Conservation (phyloP, 2,113 vertebrate genomes). For the Marmota monax region DNA sequence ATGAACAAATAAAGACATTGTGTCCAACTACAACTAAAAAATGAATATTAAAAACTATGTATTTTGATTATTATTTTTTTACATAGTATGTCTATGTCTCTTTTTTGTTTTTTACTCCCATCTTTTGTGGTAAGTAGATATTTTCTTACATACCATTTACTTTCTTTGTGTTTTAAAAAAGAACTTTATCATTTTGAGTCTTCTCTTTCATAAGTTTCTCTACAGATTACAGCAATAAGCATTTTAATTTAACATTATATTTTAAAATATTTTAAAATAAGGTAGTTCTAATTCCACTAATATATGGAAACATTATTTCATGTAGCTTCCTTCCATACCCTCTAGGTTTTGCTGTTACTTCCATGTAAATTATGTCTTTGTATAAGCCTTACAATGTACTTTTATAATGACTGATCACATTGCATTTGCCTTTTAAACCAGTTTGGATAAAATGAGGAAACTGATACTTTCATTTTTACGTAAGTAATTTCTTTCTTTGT, state of each 20-base stretch:
- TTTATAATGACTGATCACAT: neutral
- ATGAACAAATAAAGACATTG: no score
- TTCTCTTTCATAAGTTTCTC: neutral
- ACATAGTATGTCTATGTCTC: neutral
- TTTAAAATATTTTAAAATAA: neutral
- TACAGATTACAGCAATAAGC: neutral
- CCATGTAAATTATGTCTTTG: neutral
- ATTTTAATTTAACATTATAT: constrained; percentile 13
- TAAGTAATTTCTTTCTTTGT: neutral
- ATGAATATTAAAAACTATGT: no score
- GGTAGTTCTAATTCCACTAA: neutral
- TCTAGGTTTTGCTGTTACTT: neutral
- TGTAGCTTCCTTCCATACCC: neutral
- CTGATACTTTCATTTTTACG: neutral
- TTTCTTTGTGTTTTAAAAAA: neutral
- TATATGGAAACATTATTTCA: neutral
- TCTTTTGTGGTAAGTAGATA: neutral
- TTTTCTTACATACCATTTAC: neutral
- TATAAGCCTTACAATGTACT: neutral
- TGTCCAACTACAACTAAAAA: no score
- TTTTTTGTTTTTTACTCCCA: neutral
- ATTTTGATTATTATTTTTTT: no score
- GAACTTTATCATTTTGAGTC: neutral
- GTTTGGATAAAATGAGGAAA: neutral
- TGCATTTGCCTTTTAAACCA: neutral